These are phyloP conservation scores for Drosophila neotestacea DNA, from an alignment of 2,888 invertebrate genomes.

Conservation along the genomic window DNA sequence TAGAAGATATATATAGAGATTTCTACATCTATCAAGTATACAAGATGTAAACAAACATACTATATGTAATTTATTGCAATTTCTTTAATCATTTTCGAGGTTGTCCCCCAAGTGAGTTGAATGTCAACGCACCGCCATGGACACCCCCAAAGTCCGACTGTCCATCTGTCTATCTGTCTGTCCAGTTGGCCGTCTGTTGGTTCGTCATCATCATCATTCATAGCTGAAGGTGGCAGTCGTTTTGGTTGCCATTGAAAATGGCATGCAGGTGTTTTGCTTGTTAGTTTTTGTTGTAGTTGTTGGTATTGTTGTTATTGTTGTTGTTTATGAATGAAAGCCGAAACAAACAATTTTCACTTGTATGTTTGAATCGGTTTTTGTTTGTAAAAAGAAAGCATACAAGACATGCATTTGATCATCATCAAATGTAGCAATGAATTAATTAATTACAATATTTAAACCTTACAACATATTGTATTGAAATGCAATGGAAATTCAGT, in stretches of 20 bases:
- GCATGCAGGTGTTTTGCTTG: constrained; percentile 65
- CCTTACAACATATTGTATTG: constrained; percentile 44
- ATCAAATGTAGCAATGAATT: constrained; percentile 59
- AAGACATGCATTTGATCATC: constrained; percentile 27
- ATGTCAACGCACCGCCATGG: constrained; percentile 64
- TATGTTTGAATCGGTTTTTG: constrained; percentile 16
- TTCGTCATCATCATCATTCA: constrained; percentile 45
- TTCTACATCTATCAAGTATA: constrained; percentile 4
- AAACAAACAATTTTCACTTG: constrained; percentile 45
- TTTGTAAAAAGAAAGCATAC: constrained; percentile 54
- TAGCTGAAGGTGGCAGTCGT: constrained; percentile 51
- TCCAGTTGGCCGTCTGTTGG: constrained; percentile 24
- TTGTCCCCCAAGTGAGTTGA: constrained; percentile 54
- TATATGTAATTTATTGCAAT: constrained; percentile 61
- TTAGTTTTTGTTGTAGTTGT: constrained; percentile 15
- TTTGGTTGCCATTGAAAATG: constrained; percentile 71
- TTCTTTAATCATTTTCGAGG: constrained; percentile 51
- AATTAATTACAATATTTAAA: constrained; percentile 64
- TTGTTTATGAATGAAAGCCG: constrained; percentile 52
- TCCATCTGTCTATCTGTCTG: constrained; percentile 1
- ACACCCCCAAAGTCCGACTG: constrained; percentile 42
- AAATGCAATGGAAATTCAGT: constrained; percentile 65
- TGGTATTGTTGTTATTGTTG: constrained; percentile 22
- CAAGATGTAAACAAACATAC: constrained; percentile 40
- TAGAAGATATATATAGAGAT: background rate